Evolutionary conservation across 2,888 invertebrate species (phyloP), one percentile per base, ranked within the genome.

Genomic region (Ptilodon capucinus): DNA sequence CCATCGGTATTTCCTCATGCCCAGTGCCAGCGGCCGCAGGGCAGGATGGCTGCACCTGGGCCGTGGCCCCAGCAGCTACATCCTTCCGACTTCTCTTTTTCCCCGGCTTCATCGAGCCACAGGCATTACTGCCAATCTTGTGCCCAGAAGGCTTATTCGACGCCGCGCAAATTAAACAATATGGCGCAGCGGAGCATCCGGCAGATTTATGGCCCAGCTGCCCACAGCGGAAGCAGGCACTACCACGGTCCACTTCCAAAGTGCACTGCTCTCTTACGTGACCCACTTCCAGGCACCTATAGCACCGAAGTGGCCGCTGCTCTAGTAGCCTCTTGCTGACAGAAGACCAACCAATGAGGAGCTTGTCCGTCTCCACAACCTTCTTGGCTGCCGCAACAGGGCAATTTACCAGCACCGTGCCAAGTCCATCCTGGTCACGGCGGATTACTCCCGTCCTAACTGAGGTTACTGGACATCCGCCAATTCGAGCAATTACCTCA

Each of bases 201-300:
- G 7, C 30, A 0, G 51, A 46, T 32, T 46, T 51, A 18, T 64
- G 61, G 8, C 60, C 58, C 1, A 42, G 19, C 16, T 35, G 32
- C 0, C 60, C 55, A 34, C 64, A 62, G 17, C 54, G 49, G 40
- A 42, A 64, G 35, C 64, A 61, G 1, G 40, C 40, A 9, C 16
- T 46, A n/a, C 39, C 41, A 3, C 41, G 39, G 28, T 42, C 53
- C 0, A 16, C 28, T 3, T 21, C 16, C 0, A 40, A 8, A 0
- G 35, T 21, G 40, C 55, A 60, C n/a, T 36, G 23, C 13, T 25
- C 40, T 0, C 55, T 23, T 0, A 49, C 45, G 13, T 62, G 55
- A 0, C 57, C 57, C 0, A 16, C 9, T 9, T 45, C 47, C 4
- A 51, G 41, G 41, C 64, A 59, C 0, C 49, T 48, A 25, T 19